A percentile compares a stretch with the other conserved stretches of the same genome.
phyloP scores from a whole-genome alignment of 2,797 vertebrate species.

The Poecilia wingei region DNA sequence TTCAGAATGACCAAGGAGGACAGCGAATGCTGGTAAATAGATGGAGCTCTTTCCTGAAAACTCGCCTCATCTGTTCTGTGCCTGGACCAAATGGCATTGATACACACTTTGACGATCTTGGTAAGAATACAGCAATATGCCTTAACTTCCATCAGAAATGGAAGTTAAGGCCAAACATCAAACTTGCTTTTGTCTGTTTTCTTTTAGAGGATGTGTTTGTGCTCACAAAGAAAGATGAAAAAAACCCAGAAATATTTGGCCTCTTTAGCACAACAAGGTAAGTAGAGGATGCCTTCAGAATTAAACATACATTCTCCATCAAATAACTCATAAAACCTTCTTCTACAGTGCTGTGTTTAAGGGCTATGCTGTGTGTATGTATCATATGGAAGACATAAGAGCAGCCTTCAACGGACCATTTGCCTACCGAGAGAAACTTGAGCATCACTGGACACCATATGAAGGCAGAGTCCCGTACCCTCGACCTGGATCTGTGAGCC shows the following conservation, averaged over 20 bases:
- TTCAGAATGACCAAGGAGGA: slow-evolving; percentile 94
- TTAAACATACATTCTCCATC: not conserved
- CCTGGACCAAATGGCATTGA: slow-evolving; percentile 91
- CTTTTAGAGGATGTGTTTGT: slow-evolving; percentile 93
- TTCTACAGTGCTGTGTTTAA: slow-evolving; percentile 86
- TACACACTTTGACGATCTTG: slow-evolving; percentile 95
- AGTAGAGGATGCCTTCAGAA: slow-evolving; percentile 20
- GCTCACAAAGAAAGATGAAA: slow-evolving; percentile 89
- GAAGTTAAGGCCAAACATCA: not conserved
- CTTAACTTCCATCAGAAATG: not conserved
- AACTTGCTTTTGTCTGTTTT: slow-evolving; percentile 7
- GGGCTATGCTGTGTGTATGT: slow-evolving; percentile 94
- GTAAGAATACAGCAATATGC: slow-evolving; percentile 69
- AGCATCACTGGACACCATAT: slow-evolving; percentile 94
- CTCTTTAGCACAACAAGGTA: slow-evolving; percentile 97
- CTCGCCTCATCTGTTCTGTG: slow-evolving; percentile 93
- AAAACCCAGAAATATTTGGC: slow-evolving; percentile 95
- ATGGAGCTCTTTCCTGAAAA: slow-evolving; percentile 95
- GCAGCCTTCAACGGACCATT: slow-evolving; percentile 95
- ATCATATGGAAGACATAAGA: slow-evolving; percentile 93
- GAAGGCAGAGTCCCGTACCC: slow-evolving; percentile 95
- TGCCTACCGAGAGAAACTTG: slow-evolving; percentile 90
- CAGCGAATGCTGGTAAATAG: slow-evolving; percentile 95
- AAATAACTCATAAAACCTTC: slow-evolving; percentile 1
- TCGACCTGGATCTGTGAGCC: slow-evolving; percentile 94